phyloP scores from a whole-genome alignment of 1,140 invertebrate species.

The Microvelia longipes region DNA sequence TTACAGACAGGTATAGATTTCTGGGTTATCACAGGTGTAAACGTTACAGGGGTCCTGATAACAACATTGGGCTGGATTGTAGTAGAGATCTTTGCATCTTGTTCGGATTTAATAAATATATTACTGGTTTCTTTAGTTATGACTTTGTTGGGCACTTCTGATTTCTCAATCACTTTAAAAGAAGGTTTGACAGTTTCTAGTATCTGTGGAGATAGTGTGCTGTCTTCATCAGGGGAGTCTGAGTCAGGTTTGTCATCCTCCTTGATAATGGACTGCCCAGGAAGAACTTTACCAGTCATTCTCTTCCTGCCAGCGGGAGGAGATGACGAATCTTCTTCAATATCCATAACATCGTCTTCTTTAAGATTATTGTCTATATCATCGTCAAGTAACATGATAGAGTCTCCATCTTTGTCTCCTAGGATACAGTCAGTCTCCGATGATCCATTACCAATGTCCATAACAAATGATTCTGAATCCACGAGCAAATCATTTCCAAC shows the following conservation, averaged over 20 bases:
- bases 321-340: constrained; percentile 19
- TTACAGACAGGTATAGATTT: constrained; percentile 13
- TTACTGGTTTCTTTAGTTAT: neutral
- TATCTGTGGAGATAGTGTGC: constrained; percentile 1
- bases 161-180: constrained; percentile 1
- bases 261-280: constrained; percentile 20
- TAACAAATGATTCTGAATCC: constrained; percentile 18
- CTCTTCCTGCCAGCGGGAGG: constrained; percentile 19
- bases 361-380: constrained; percentile 17
- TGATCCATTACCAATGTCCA: constrained; percentile 28
- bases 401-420: constrained; percentile 29
- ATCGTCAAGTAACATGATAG: constrained; percentile 22
- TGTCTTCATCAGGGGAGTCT: constrained; percentile 37
- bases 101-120: neutral
- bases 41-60: constrained; percentile 8
- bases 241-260: constrained; percentile 24
- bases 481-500: constrained; percentile 22
- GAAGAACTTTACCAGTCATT: constrained; percentile 22
- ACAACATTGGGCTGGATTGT: constrained; percentile 14
- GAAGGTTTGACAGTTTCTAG: neutral
- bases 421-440: constrained; percentile 29
- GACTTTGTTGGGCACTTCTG: neutral
- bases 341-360: constrained; percentile 20
- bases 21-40: constrained; percentile 15
- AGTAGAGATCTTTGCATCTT: constrained; percentile 6